Percentiles rank a stretch among this genome's conserved stretches.
Conservation (phyloP, 2,888 invertebrate species). For the Ceraclea dissimilis region DNA sequence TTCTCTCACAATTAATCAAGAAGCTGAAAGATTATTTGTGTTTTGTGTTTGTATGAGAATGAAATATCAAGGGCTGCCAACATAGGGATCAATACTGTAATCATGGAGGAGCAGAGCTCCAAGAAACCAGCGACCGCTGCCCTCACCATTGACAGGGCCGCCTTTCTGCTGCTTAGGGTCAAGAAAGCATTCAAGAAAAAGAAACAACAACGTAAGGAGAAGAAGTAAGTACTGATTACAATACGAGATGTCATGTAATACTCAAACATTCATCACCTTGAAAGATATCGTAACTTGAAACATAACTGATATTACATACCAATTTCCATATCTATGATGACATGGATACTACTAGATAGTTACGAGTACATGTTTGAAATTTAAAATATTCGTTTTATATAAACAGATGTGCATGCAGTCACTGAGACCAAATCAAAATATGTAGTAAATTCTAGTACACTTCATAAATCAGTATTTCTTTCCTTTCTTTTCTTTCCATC, state of each 20-base stretch:
- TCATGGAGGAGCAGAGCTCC: slow-evolving; percentile 28
- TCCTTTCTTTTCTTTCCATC: too few relatives aligned
- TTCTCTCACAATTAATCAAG: too few relatives aligned
- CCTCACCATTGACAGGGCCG: slow-evolving; percentile 81
- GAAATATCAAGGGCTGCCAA: slow-evolving; percentile 6
- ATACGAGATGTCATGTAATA: slow-evolving; percentile 5
- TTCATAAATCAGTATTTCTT: too few relatives aligned
- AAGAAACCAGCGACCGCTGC: slow-evolving; percentile 57
- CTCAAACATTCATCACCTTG: too few relatives aligned
- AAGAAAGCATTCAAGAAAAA: slow-evolving; percentile 88
- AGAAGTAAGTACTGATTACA: slow-evolving; percentile 73
- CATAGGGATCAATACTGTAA: not conserved
- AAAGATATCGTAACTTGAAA: not conserved
- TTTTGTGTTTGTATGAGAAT: not conserved
- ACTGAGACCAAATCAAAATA: too few relatives aligned
- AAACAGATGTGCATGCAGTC: too few relatives aligned
- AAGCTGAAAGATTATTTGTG: not conserved
- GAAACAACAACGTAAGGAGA: slow-evolving; percentile 78
- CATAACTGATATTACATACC: not conserved
- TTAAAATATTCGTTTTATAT: too few relatives aligned
- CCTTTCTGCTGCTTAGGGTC: slow-evolving; percentile 78
- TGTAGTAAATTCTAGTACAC: too few relatives aligned
- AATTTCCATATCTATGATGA: not conserved
- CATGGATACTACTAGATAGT: too few relatives aligned
- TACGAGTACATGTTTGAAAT: too few relatives aligned